These are phyloP conservation scores for Mesorhabditis belari DNA, from an alignment of 2,888 invertebrate genomes.

Conservation along the genomic window DNA sequence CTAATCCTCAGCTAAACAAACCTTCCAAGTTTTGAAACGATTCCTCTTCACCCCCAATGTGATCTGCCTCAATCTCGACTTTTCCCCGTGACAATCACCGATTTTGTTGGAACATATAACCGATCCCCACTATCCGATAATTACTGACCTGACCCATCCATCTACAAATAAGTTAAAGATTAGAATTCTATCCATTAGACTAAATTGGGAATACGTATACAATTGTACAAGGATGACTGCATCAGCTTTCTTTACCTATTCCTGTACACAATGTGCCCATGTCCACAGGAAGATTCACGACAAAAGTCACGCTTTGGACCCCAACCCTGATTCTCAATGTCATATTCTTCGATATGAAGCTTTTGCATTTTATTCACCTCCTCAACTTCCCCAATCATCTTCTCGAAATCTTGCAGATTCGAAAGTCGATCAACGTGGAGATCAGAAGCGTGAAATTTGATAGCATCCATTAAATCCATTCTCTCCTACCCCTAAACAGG, in stretches of 20 bases:
- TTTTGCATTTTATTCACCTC: conserved; percentile 19
- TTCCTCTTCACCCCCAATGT: conserved; percentile 33
- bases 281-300: neutral
- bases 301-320: conserved; percentile 15
- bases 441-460: conserved; percentile 28
- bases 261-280: neutral
- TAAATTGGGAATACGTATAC: too few relatives aligned
- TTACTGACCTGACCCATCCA: too few relatives aligned
- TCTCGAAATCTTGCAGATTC: conserved; percentile 31
- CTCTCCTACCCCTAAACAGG: neutral
- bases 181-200: too few relatives aligned
- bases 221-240: too few relatives aligned
- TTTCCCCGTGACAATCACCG: conserved; percentile 6
- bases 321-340: conserved; percentile 11
- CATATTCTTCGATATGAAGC: conserved; percentile 5
- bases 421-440: conserved; percentile 34
- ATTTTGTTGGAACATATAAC: too few relatives aligned
- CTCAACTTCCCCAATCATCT: conserved; percentile 25
- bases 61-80: conserved; percentile 2
- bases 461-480: conserved; percentile 25
- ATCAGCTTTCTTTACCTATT: too few relatives aligned
- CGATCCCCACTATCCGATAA: too few relatives aligned
- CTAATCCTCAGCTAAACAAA: too few relatives aligned
- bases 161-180: too few relatives aligned
- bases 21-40: conserved; percentile 24